Evolutionary conservation across 1,140 invertebrate genomes (phyloP).

Genomic region (Conopomorpha cramerella): DNA sequence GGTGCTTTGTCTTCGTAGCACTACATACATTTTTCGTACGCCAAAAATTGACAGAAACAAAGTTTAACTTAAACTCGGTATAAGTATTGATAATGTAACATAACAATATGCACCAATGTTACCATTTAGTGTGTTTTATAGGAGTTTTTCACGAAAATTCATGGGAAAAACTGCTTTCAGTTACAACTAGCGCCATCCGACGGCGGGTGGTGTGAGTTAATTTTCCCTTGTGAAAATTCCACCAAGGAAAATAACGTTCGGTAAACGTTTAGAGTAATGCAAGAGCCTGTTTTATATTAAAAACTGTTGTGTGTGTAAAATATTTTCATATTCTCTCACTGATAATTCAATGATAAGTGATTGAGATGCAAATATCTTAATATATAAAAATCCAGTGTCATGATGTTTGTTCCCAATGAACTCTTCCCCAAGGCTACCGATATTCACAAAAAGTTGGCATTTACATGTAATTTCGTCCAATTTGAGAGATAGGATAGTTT

Average conservation of each 20-base stretch:
- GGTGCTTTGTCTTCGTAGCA: too few species aligned
- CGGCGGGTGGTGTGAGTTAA: slow-evolving; percentile 20
- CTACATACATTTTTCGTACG: too few species aligned
- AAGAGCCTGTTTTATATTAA: not conserved
- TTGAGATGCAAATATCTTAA: not conserved
- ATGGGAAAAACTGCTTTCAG: slow-evolving; percentile 22
- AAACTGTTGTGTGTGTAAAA: not conserved
- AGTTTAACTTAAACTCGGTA: too few species aligned
- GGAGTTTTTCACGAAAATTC: slow-evolving; percentile 13
- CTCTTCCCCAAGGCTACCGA: too few species aligned
- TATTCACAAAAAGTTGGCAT: too few species aligned
- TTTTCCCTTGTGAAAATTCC: too few species aligned
- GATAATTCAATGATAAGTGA: not conserved
- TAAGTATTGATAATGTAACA: too few species aligned
- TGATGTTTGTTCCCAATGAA: not conserved
- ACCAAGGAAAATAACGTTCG: not conserved
- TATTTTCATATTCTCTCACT: not conserved
- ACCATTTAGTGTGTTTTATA: too few species aligned
- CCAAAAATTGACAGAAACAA: too few species aligned
- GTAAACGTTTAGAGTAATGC: not conserved
- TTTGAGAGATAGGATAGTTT: too few species aligned
- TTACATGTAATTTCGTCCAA: too few species aligned
- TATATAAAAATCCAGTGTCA: not conserved
- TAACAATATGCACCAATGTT: too few species aligned
- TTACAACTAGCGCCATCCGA: slow-evolving; percentile 32